Percentiles rank a stretch among this genome's conserved stretches.
Conservation (phyloP, 2,888 invertebrate species). For the Drosophila melanosoma region DNA sequence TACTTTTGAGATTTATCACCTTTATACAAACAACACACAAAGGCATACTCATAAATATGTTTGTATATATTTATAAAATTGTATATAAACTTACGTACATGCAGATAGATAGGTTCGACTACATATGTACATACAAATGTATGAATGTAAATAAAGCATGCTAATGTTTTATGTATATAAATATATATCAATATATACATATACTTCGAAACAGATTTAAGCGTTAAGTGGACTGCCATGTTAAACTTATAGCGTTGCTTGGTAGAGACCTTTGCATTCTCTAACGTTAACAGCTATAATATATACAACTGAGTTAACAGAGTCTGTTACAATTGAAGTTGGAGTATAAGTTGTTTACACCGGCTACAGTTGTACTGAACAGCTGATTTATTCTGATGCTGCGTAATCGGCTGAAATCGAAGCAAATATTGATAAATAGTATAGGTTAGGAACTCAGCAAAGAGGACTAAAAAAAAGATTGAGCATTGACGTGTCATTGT, state of each 20-base stretch:
- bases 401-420: neutral
- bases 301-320: slow-evolving; percentile 1
- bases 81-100: neutral
- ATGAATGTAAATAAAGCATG: neutral
- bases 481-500: neutral
- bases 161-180: neutral
- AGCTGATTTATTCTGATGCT: neutral
- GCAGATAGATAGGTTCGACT: neutral
- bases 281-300: neutral
- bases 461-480: neutral
- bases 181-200: neutral
- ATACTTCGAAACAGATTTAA: neutral
- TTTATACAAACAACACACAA: neutral
- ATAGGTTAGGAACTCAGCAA: neutral
- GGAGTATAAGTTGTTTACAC: neutral
- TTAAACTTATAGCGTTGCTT: neutral
- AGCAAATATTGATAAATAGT: neutral
- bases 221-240: neutral
- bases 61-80: slow-evolving; percentile 1
- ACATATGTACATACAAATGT: neutral
- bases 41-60: neutral
- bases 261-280: neutral
- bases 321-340: slow-evolving; percentile 2
- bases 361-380: neutral
- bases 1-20: slow-evolving; percentile 19